These are phyloP conservation scores for Trachelus troglodyta DNA, from an alignment of 2,888 invertebrate genomes.

Conservation along the genomic window DNA sequence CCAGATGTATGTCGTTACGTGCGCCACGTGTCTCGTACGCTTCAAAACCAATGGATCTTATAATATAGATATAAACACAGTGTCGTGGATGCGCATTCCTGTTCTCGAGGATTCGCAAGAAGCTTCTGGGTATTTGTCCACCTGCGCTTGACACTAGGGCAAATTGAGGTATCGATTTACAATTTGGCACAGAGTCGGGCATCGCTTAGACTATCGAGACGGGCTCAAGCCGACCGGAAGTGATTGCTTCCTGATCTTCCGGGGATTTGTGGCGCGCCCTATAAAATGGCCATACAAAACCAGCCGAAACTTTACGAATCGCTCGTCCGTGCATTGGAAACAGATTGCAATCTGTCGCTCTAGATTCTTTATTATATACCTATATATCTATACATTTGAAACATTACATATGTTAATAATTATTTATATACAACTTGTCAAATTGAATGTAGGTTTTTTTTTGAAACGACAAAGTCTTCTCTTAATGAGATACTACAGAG, in stretches of 20 bases:
- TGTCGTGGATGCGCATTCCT: background rate
- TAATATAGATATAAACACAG: background rate
- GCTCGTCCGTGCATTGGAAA: background rate
- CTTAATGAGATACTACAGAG: no score
- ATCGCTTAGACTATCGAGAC: background rate
- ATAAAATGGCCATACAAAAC: background rate
- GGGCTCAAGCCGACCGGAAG: conserved; percentile 4
- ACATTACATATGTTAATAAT: background rate
- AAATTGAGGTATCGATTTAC: conserved; percentile 28
- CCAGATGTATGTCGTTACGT: background rate
- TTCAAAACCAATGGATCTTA: background rate
- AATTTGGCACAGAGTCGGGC: conserved; percentile 19
- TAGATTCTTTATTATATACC: background rate
- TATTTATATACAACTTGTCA: background rate
- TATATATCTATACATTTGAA: background rate
- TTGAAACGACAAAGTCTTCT: background rate
- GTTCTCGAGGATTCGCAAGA: conserved; percentile 1
- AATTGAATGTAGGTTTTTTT: background rate
- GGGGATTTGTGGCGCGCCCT: background rate
- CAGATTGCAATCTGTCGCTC: background rate
- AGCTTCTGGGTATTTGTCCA: conserved; percentile 12
- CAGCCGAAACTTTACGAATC: background rate
- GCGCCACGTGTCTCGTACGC: background rate
- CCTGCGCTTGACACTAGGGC: conserved; percentile 21
- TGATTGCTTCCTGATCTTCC: conserved; percentile 17